A percentile compares a stretch with the other conserved stretches of the same genome.
phyloP scores from a whole-genome alignment of 2,888 invertebrate species.

The Melipona bicolor region DNA sequence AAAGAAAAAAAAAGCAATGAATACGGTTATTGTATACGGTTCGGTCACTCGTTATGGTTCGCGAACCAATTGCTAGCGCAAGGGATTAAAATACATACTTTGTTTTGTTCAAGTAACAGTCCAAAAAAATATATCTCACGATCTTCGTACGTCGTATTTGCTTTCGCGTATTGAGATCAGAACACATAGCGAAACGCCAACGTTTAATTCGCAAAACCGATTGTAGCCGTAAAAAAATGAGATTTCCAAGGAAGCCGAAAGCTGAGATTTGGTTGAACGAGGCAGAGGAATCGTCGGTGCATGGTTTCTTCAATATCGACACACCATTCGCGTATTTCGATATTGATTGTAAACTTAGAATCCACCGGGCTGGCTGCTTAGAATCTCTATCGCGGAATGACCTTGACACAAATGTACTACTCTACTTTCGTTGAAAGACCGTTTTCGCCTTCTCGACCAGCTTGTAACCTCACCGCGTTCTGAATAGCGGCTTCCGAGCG shows the following conservation, averaged over 20 bases:
- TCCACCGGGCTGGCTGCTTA: constrained; percentile 45
- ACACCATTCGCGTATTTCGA: constrained; percentile 55
- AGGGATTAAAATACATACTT: too few species aligned
- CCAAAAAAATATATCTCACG: not conserved
- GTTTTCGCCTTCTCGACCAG: constrained; percentile 53
- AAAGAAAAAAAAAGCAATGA: too few species aligned
- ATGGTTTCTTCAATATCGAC: constrained; percentile 46
- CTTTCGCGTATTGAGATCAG: not conserved
- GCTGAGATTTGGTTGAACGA: constrained; percentile 20
- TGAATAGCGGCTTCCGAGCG: constrained; percentile 55
- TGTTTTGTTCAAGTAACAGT: not conserved
- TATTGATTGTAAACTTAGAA: constrained; percentile 66
- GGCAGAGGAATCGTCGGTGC: constrained; percentile 5
- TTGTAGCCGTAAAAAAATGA: not conserved
- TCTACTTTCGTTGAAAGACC: constrained; percentile 71
- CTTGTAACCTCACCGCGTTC: constrained; percentile 53
- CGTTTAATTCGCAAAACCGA: not conserved
- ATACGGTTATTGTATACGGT: too few species aligned
- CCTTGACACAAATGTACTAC: constrained; percentile 69
- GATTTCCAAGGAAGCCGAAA: constrained; percentile 12
- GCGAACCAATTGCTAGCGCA: too few species aligned
- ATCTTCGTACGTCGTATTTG: not conserved
- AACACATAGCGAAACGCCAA: not conserved
- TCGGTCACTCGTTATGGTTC: too few species aligned
- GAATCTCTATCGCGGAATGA: constrained; percentile 63